Conservation (phyloP, 2,888 invertebrate genomes). For the Sinelater perroti region DNA sequence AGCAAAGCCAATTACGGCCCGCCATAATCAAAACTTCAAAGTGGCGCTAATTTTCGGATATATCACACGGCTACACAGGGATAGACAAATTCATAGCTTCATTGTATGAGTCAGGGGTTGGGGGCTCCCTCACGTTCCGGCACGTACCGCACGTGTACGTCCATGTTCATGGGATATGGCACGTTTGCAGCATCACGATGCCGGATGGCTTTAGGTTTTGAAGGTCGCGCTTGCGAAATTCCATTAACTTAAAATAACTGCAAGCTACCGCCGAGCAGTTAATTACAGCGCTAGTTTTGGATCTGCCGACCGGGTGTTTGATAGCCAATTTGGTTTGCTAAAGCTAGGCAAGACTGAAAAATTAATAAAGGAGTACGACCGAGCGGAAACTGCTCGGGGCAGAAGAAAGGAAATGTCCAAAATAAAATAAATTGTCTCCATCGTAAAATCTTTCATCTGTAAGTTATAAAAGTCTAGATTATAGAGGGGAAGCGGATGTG, state of each 20-base stretch:
- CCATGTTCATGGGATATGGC: conserved; percentile 19
- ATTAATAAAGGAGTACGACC: no score
- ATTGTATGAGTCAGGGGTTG: conserved; percentile 27
- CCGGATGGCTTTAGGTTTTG: no score
- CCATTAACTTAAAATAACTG: no score
- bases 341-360: no score
- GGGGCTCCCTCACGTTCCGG: conserved; percentile 22
- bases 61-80: conserved; percentile 14
- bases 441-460: conserved; percentile 47
- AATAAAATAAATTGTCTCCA: conserved; percentile 16
- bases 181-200: conserved; percentile 20
- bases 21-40: conserved; percentile 29
- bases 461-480: conserved; percentile 49
- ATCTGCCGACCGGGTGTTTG: no score
- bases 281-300: no score
- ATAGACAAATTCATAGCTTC: conserved; percentile 19
- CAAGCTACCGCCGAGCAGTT: no score
- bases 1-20: conserved; percentile 18
- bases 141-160: conserved; percentile 29
- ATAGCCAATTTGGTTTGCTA: no score
- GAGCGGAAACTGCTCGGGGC: no score
- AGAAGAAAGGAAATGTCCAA: not conserved
- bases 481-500: conserved; percentile 44
- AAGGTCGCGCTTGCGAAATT: no score
- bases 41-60: conserved; percentile 26